A percentile compares a stretch with the other conserved stretches of the same genome.
Evolutionary conservation across 1,140 invertebrate genomes (phyloP).

Genomic region (Drosophila micromelanica): DNA sequence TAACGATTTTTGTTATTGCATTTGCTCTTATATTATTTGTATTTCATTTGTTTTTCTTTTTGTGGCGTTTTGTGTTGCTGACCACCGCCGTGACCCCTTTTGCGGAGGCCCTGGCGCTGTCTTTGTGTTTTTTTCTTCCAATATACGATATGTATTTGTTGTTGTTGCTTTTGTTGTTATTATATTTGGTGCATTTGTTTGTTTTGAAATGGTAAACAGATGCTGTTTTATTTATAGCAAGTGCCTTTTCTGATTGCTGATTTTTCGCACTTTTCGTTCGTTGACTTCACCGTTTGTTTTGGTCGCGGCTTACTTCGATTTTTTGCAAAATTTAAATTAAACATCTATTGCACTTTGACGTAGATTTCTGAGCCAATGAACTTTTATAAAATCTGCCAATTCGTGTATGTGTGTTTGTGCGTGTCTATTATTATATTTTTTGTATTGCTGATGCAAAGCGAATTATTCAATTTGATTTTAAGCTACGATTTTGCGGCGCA

Average conservation of each 20-base stretch:
- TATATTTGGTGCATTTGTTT: slow-evolving; percentile 65
- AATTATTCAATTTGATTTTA: slow-evolving; percentile 22
- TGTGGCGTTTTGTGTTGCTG: slow-evolving; percentile 4
- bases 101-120: slow-evolving; percentile 1
- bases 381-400: slow-evolving; percentile 39
- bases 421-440: slow-evolving; percentile 67
- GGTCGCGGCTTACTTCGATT: slow-evolving; percentile 58
- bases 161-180: slow-evolving; percentile 33
- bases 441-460: slow-evolving; percentile 41
- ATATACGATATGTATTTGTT: slow-evolving; percentile 30
- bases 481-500: slow-evolving; percentile 13
- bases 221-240: slow-evolving; percentile 62
- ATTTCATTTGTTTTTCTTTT: slow-evolving; percentile 23
- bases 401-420: slow-evolving; percentile 38
- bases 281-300: slow-evolving; percentile 51
- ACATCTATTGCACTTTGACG: slow-evolving; percentile 71
- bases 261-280: slow-evolving; percentile 38
- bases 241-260: slow-evolving; percentile 34
- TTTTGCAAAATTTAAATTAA: slow-evolving; percentile 52
- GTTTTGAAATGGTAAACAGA: slow-evolving; percentile 65
- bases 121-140: background rate
- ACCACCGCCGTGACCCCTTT: slow-evolving; percentile 3
- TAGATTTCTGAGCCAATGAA: slow-evolving; percentile 51
- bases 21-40: slow-evolving; percentile 13
- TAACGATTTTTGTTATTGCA: slow-evolving; percentile 10